Percentiles rank a stretch among this genome's conserved stretches.
Evolutionary conservation across 2,797 vertebrate genomes (phyloP).

Genomic region (Eulemur albifrons): DNA sequence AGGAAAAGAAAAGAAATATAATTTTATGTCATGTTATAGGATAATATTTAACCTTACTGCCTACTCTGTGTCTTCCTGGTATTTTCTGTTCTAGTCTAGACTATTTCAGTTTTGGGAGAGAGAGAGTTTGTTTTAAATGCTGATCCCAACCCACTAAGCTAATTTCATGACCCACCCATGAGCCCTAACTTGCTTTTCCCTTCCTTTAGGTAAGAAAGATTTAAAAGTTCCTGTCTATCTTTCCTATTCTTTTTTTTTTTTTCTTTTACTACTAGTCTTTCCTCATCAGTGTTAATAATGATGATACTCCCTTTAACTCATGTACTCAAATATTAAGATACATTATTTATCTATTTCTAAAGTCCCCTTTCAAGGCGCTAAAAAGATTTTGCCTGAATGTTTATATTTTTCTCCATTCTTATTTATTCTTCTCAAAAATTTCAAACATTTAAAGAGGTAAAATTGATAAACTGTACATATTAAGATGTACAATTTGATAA

Average conservation of each 20-base stretch:
- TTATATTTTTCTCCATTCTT: background rate
- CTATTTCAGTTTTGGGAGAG: background rate
- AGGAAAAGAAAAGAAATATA: background rate
- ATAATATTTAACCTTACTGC: background rate
- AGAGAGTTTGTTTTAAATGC: constrained; percentile 21
- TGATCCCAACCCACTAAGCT: background rate
- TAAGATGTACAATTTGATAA: background rate
- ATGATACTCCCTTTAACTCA: background rate
- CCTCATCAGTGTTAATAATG: background rate
- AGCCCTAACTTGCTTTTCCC: background rate
- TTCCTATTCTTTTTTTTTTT: background rate
- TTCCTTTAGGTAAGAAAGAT: background rate
- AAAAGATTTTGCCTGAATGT: background rate
- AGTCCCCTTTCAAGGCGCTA: background rate
- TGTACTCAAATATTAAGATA: background rate
- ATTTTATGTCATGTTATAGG: background rate
- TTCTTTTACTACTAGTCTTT: background rate
- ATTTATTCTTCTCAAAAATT: background rate
- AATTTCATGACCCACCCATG: background rate
- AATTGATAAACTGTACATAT: background rate
- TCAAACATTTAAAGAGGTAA: background rate
- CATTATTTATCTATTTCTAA: background rate
- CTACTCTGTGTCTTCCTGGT: background rate
- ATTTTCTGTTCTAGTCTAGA: background rate
- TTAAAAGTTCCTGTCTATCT: background rate